A percentile compares a stretch with the other conserved stretches of the same genome.
phyloP scores from a whole-genome alignment of 2,113 vertebrate genomes.

The Panthera tigris region DNA sequence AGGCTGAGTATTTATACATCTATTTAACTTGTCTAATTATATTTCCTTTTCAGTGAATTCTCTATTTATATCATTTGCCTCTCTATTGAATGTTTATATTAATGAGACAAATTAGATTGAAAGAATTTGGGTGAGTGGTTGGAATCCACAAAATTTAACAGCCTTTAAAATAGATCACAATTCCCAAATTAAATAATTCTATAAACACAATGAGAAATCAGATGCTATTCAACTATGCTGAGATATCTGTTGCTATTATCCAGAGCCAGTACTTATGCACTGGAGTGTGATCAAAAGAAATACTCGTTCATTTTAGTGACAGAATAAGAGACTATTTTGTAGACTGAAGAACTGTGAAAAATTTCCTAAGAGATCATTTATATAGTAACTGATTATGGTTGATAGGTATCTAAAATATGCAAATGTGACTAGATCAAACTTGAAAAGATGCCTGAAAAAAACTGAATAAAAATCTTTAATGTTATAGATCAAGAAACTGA shows the following conservation, averaged over 20 bases:
- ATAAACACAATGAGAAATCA: neutral
- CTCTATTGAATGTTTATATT: neutral
- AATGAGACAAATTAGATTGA: conserved; percentile 25
- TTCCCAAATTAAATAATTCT: conserved; percentile 34
- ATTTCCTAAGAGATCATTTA: neutral
- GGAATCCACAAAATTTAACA: conserved; percentile 39
- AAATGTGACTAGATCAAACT: neutral
- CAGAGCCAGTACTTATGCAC: neutral
- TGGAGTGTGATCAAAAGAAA: neutral
- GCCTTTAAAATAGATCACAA: neutral
- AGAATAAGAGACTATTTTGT: neutral
- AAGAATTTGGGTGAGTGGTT: neutral
- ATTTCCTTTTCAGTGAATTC: conserved; percentile 30
- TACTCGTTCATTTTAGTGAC: neutral
- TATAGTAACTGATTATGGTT: neutral
- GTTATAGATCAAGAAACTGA: neutral
- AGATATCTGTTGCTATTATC: neutral
- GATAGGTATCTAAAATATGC: neutral
- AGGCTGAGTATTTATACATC: neutral
- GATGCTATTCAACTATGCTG: neutral
- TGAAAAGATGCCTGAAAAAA: neutral
- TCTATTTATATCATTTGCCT: neutral
- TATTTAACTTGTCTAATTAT: neutral
- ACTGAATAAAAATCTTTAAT: neutral
- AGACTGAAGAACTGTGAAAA: neutral